These are phyloP conservation scores for Cisticola juncidis DNA, from an alignment of 2,113 vertebrate species.

Conservation along the genomic window DNA sequence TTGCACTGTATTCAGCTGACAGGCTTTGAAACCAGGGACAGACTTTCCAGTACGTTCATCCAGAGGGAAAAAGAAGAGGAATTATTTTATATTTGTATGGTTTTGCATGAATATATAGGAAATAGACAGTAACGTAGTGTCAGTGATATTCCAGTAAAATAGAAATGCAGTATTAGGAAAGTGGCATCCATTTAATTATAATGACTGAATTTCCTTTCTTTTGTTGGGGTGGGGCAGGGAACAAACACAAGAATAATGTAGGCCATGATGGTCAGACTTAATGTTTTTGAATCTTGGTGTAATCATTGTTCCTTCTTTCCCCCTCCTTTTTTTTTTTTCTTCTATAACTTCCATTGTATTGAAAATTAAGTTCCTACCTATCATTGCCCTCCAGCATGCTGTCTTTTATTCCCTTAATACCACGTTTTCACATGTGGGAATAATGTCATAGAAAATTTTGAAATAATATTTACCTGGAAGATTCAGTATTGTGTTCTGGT, in stretches of 20 bases:
- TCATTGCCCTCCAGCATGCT: neutral
- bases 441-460: neutral
- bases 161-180: neutral
- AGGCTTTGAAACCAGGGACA: neutral
- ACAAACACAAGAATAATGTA: neutral
- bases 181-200: neutral
- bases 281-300: neutral
- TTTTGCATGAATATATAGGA: neutral
- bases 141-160: neutral
- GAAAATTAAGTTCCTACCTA: constrained; percentile 17
- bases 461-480: neutral
- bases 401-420: neutral
- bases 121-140: neutral
- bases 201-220: neutral
- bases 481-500: neutral
- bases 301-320: neutral
- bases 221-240: neutral
- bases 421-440: neutral
- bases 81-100: neutral
- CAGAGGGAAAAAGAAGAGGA: neutral
- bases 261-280: neutral
- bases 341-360: neutral
- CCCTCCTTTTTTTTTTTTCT: neutral
- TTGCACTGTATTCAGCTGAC: neutral
- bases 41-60: neutral